These are phyloP conservation scores for Serranus cabrilla DNA, from an alignment of 2,797 vertebrate genomes.

Conservation along the genomic window DNA sequence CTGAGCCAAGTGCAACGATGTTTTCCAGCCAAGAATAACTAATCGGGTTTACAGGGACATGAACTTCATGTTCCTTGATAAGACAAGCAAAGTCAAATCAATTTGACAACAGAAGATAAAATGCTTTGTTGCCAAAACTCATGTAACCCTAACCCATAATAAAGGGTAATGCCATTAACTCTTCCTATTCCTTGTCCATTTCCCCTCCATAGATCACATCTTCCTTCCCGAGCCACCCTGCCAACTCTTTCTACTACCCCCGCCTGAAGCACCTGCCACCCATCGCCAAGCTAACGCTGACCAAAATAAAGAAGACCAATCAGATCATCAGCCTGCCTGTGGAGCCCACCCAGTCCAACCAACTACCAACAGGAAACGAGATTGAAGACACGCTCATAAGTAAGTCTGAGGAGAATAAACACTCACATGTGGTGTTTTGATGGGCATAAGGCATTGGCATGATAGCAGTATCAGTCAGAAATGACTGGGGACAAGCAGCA, in stretches of 20 bases:
- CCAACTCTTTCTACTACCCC: constrained; percentile 98
- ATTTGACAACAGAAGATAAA: too few relatives aligned
- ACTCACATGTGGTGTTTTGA: not conserved
- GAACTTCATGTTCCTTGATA: not conserved
- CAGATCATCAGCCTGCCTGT: constrained; percentile 86
- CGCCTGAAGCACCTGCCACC: constrained; percentile 94
- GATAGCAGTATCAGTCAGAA: not conserved
- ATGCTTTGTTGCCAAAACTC: too few relatives aligned
- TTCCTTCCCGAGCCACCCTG: constrained; percentile 94
- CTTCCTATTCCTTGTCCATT: constrained; percentile 12
- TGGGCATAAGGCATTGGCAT: not conserved
- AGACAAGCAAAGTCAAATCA: not conserved
- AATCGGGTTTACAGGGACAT: not conserved
- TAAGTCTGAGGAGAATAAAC: constrained; percentile 74
- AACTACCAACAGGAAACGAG: constrained; percentile 89
- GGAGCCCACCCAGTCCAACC: constrained; percentile 86
- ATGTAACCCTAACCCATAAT: too few relatives aligned
- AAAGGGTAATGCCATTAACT: not conserved
- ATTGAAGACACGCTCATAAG: constrained; percentile 90
- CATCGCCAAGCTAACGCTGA: constrained; percentile 91
- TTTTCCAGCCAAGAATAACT: not conserved
- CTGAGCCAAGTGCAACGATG: constrained; percentile 12
- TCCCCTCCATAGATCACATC: constrained; percentile 90
- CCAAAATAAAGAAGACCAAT: constrained; percentile 89
- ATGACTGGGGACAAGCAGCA: not conserved